Evolutionary conservation across 2,797 vertebrate species (phyloP), one percentile per base, ranked within the genome.

Genomic region (Antennarius maculatus): DNA sequence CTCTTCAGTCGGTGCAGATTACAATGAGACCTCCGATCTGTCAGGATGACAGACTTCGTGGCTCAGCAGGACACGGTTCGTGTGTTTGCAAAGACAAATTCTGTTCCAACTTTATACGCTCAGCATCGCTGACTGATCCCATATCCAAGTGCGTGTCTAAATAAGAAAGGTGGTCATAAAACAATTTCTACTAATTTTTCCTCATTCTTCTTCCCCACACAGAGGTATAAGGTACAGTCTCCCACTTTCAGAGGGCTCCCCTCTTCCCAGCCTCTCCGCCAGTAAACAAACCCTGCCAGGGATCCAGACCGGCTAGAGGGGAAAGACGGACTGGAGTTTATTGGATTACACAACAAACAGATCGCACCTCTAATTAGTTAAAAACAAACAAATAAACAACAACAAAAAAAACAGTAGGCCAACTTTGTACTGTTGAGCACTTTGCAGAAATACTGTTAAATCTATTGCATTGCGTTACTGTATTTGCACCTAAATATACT

Each of bases 251-350:
- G 86, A 50, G 84, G 87, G 90, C 90, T 91, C 88, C 86, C 54
- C 81, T 88, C 87, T 84, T 83, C 83, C 72, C 79, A 90, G 85
- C 71, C 81, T 85, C 80, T 85, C 79, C 84, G 87, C 90, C 92
- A 89, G 91, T 93, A 92, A 93, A 94, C 92, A 94, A 89, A 89
- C 91, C 71, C 80, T 87, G 88, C 87, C 88, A 89, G 80, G 29
- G 80, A 92, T 82, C 83, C 88, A 89, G 85, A 83, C 66, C 74
- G 91, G 86, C 76, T 84, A 27, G 29, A 65, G 58, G 81, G 87
- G 83, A 94, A 94, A 93, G 65, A 51, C 86, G 93, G 93, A 92
- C 84, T 91, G 93, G 93, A 93, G 37, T 54, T 83, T 65, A 71
- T 86, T 77, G 90, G 90, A 90, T 90, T 83, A 86, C 85, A 82